These are phyloP conservation scores for Hystrix brachyura DNA, from an alignment of 2,113 vertebrate genomes.

Conservation along the genomic window DNA sequence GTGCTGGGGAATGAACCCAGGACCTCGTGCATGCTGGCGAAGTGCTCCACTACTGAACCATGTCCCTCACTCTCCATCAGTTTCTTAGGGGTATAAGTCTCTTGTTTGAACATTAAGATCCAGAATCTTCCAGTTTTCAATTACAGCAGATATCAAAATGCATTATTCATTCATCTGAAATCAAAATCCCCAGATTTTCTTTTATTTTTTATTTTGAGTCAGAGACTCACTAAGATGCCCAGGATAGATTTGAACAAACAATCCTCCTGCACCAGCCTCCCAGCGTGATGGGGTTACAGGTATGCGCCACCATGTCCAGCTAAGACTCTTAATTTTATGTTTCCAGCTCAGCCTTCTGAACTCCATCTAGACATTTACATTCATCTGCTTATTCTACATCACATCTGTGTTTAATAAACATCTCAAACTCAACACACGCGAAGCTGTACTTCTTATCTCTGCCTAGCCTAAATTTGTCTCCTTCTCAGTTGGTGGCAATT, in stretches of 20 bases:
- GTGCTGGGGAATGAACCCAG: not conserved
- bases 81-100: not conserved
- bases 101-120: not conserved
- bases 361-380: not conserved
- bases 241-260: not conserved
- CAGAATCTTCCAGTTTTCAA: not conserved
- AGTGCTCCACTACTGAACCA: not conserved
- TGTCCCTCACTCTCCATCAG: not conserved
- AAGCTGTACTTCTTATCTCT: no score
- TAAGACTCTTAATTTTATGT: no score
- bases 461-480: not conserved
- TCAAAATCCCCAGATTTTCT: not conserved
- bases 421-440: not conserved
- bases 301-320: not conserved
- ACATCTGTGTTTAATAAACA: not conserved
- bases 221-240: not conserved
- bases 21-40: not conserved
- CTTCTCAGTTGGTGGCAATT: not conserved
- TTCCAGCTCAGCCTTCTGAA: not conserved
- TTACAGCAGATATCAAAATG: not conserved
- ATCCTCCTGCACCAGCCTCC: not conserved
- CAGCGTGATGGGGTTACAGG: not conserved
- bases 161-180: not conserved
- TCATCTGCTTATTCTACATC: not conserved
- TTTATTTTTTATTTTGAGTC: not conserved